Percentiles rank a stretch among this genome's conserved stretches.
These are phyloP conservation scores for Drosophila mayaguana DNA, from an alignment of 2,888 invertebrate genomes.

Conservation along the genomic window DNA sequence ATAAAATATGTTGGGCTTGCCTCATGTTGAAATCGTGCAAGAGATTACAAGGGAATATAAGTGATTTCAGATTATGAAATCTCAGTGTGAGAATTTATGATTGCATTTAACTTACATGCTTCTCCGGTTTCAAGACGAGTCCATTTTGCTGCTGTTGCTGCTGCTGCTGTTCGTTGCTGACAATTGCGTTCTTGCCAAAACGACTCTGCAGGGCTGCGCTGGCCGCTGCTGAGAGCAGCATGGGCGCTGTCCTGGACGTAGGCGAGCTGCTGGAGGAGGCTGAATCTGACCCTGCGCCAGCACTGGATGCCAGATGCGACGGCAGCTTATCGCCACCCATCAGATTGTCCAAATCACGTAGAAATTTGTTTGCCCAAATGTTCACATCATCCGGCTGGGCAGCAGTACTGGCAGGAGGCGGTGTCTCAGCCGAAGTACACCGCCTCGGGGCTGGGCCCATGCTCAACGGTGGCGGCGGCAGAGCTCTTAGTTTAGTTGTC, in stretches of 20 bases:
- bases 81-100: constrained; percentile 51
- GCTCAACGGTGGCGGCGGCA: constrained; percentile 71
- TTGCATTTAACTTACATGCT: constrained; percentile 83
- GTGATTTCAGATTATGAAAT: constrained; percentile 49
- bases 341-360: constrained; percentile 85
- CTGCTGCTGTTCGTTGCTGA: constrained; percentile 41
- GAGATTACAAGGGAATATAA: constrained; percentile 56
- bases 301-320: constrained; percentile 51
- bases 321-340: constrained; percentile 82
- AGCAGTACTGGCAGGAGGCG: constrained; percentile 38
- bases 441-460: constrained; percentile 18
- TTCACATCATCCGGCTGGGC: constrained; percentile 81
- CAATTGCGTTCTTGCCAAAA: constrained; percentile 59
- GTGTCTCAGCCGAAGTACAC: constrained; percentile 21
- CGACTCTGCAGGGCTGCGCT: constrained; percentile 81
- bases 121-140: constrained; percentile 84
- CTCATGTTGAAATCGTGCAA: constrained; percentile 64
- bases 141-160: constrained; percentile 62
- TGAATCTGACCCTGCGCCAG: constrained; percentile 23
- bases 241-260: constrained; percentile 75
- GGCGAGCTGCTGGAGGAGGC: constrained; percentile 67
- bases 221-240: constrained; percentile 81
- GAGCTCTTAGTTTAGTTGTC: constrained; percentile 79
- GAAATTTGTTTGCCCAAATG: constrained; percentile 85
- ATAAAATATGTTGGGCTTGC: constrained; percentile 62